A percentile compares a stretch with the other conserved stretches of the same genome.
Evolutionary conservation across 2,888 invertebrate species (phyloP).

Genomic region (Caenorhabditis sulstoni): DNA sequence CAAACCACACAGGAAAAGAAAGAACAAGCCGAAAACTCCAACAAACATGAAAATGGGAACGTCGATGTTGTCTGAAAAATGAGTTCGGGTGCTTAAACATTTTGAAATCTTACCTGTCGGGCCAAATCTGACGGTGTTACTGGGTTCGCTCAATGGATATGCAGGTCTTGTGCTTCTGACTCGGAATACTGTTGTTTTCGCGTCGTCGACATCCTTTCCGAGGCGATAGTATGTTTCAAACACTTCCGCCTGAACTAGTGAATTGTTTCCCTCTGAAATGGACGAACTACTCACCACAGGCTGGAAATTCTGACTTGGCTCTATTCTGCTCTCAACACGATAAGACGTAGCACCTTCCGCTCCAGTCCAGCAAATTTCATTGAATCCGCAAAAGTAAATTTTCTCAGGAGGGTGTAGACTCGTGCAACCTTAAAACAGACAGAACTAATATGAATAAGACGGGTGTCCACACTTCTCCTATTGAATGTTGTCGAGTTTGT

Average conservation of each 20-base stretch:
- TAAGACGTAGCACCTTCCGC: slow-evolving; percentile 67
- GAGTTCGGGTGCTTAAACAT: too few relatives aligned
- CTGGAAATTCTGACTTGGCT: slow-evolving; percentile 48
- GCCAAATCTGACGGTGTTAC: slow-evolving; percentile 28
- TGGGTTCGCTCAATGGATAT: slow-evolving; percentile 61
- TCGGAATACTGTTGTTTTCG: slow-evolving; percentile 41
- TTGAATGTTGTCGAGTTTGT: slow-evolving; percentile 62
- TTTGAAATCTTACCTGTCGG: slow-evolving; percentile 20
- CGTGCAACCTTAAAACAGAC: slow-evolving; percentile 57
- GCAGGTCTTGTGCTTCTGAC: slow-evolving; percentile 59
- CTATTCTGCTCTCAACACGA: slow-evolving; percentile 56
- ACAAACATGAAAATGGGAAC: slow-evolving; percentile 38
- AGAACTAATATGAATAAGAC: background rate
- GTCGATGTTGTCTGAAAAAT: slow-evolving; percentile 43
- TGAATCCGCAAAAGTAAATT: slow-evolving; percentile 53
- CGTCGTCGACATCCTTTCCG: slow-evolving; percentile 29
- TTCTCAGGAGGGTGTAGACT: slow-evolving; percentile 58
- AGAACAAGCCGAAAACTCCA: slow-evolving; percentile 43
- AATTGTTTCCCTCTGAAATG: too few relatives aligned
- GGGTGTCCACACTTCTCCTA: slow-evolving; percentile 68
- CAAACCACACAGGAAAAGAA: slow-evolving; percentile 28
- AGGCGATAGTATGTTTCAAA: slow-evolving; percentile 59
- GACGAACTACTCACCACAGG: slow-evolving; percentile 50
- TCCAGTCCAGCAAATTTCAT: slow-evolving; percentile 62
- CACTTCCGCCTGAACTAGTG: slow-evolving; percentile 52